phyloP scores from a whole-genome alignment of 2,113 vertebrate species.

The Coptodon rendalli region DNA sequence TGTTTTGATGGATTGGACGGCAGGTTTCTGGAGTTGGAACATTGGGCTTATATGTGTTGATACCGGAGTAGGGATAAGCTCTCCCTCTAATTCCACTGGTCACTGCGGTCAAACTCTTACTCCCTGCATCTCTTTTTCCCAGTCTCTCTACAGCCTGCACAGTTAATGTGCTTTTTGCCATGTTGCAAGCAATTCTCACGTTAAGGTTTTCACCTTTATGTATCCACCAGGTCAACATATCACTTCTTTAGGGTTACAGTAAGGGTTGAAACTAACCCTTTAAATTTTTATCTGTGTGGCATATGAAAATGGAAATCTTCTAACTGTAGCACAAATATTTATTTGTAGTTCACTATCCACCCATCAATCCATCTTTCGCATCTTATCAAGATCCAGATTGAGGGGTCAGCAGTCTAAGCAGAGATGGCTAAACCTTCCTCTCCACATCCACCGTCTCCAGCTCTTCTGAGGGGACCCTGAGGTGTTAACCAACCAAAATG shows the following conservation, averaged over 20 bases:
- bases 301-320: not conserved
- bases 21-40: slow-evolving; percentile 56
- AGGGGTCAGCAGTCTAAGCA: not conserved
- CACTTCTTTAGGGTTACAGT: not conserved
- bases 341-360: not conserved
- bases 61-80: slow-evolving; percentile 58
- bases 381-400: not conserved
- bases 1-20: slow-evolving; percentile 58
- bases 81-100: slow-evolving; percentile 56
- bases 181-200: not conserved
- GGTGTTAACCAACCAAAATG: not conserved
- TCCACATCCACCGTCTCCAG: not conserved
- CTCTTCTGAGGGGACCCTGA: not conserved
- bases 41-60: slow-evolving; percentile 55
- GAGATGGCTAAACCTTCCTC: not conserved
- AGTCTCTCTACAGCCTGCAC: not conserved
- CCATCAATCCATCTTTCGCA: not conserved
- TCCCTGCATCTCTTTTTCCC: not conserved
- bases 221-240: not conserved
- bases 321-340: not conserved
- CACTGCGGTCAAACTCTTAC: slow-evolving; percentile 20
- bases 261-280: not conserved
- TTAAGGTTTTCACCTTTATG: not conserved
- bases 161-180: not conserved
- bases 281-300: not conserved